phyloP scores from a whole-genome alignment of 2,888 invertebrate species.

The Morpho helenor region DNA sequence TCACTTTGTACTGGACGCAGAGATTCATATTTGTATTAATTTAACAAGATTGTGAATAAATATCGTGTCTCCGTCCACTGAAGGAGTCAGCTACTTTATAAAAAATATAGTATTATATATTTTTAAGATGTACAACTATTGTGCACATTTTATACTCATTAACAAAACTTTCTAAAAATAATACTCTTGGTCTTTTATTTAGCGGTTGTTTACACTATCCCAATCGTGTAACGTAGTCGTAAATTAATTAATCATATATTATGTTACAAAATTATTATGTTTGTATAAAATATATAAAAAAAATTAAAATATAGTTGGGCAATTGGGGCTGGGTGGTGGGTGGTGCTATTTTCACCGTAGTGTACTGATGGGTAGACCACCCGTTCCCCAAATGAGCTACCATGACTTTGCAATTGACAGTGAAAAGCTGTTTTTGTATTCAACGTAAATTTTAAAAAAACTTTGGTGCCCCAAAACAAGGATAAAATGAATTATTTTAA shows the following conservation, averaged over 20 bases:
- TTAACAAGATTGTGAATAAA: slow-evolving; percentile 4
- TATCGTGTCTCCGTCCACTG: slow-evolving; percentile 25
- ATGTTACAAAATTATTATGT: not conserved
- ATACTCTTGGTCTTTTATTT: not conserved
- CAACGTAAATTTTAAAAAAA: too few relatives aligned
- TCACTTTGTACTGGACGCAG: slow-evolving; percentile 4
- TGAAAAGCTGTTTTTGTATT: too few relatives aligned
- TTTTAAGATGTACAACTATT: slow-evolving; percentile 24
- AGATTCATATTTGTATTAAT: slow-evolving; percentile 5
- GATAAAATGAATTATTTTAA: too few relatives aligned
- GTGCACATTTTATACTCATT: slow-evolving; percentile 29
- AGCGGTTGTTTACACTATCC: not conserved
- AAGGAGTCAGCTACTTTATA: slow-evolving; percentile 26
- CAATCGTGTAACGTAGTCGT: not conserved
- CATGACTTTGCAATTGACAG: too few relatives aligned
- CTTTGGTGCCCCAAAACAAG: too few relatives aligned
- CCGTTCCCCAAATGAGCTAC: too few relatives aligned
- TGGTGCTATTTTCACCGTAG: too few relatives aligned
- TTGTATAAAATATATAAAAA: too few relatives aligned
- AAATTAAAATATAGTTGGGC: too few relatives aligned
- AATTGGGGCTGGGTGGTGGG: too few relatives aligned
- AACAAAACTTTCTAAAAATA: slow-evolving; percentile 12
- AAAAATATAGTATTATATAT: slow-evolving; percentile 27
- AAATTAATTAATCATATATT: not conserved
- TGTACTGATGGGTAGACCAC: too few relatives aligned